A percentile compares a stretch with the other conserved stretches of the same genome.
Conservation (phyloP, 2,888 invertebrate species). For the Achlya flavicornis region DNA sequence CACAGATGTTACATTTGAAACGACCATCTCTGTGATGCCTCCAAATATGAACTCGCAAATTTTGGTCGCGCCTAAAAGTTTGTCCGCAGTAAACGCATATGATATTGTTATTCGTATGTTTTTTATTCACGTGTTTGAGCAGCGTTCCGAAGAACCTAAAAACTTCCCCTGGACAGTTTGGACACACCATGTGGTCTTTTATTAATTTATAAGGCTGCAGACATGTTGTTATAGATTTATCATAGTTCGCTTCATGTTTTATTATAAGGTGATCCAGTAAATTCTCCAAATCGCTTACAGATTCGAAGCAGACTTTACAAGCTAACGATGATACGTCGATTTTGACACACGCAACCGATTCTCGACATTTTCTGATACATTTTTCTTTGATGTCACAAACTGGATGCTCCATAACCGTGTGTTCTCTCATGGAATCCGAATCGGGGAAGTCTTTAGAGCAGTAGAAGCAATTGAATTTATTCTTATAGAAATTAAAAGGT, state of each 20-base stretch:
- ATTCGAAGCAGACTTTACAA: slow-evolving; percentile 73
- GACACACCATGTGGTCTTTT: slow-evolving; percentile 74
- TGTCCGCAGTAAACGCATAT: slow-evolving; percentile 78
- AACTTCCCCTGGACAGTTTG: slow-evolving; percentile 66
- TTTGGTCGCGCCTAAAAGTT: slow-evolving; percentile 73
- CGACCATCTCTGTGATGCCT: slow-evolving; percentile 72
- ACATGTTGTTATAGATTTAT: slow-evolving; percentile 71
- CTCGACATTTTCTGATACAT: slow-evolving; percentile 73
- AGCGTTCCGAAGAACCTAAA: slow-evolving; percentile 76
- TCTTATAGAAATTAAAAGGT: slow-evolving; percentile 77
- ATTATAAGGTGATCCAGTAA: slow-evolving; percentile 70
- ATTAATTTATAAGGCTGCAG: slow-evolving; percentile 70
- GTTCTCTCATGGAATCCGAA: slow-evolving; percentile 70
- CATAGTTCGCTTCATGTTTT: slow-evolving; percentile 71
- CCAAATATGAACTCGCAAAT: slow-evolving; percentile 75
- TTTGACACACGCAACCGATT: slow-evolving; percentile 76
- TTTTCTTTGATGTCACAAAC: slow-evolving; percentile 70
- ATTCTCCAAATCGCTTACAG: slow-evolving; percentile 60
- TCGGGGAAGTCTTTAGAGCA: slow-evolving; percentile 76
- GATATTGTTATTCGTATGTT: slow-evolving; percentile 74
- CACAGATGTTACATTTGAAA: slow-evolving; percentile 72
- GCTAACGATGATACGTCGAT: slow-evolving; percentile 70
- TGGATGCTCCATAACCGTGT: slow-evolving; percentile 69
- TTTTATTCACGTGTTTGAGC: slow-evolving; percentile 74
- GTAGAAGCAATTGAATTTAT: slow-evolving; percentile 78